Base-by-base conservation (phyloP, 2,888 invertebrate species). In the Sabatieria punctata region DNA sequence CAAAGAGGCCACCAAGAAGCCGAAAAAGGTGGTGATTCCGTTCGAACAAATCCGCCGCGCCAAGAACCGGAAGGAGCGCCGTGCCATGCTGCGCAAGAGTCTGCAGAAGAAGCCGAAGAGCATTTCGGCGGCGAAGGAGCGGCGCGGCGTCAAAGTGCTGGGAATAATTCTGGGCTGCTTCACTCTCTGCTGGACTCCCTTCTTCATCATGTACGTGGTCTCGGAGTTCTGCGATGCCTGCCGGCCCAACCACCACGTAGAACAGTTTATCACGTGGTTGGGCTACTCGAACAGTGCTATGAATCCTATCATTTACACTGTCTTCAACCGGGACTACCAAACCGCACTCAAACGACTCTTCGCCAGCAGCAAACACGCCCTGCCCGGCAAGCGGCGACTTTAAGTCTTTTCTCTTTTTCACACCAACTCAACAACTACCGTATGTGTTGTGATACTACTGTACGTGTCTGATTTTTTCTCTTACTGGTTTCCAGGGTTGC, bases 281-380 rank as follows among this genome's bases (percentile, higher is more conserved):
- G 60, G 60, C 11, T 61, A 61, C 53, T 56, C 55, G 23, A 59
- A 63, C 46, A 60, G 60, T 6, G 62, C 62, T 19, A 64, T 64
- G 61, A 63, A 63, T 47, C 63, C 63, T 3, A 63, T 62, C 35
- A 64, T 63, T 47, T 63, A 63, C 49, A 63, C 62, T 49, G 61
- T 63, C 13, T 61, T 63, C 54, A 64, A 64, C 49, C 54, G 61
- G 22, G 62, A 63, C 49, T 64, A 62, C 49, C 63, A 63, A 53
- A 64, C 60, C 39, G 63, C 63, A 4, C 49, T 63, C 44, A 62
- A 62, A 51, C 52, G 61, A 19, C 52, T 63, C 8, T 63, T 63
- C 50, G 51, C 52, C 19, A 49, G 51, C 15, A 38, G 38, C 52
- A n/a, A 49, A 51, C 15, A 38, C 22, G n/a, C n/a, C n/a, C n/a